Conservation (phyloP, 2,888 invertebrate genomes). For the Philhelius pedissequus region DNA sequence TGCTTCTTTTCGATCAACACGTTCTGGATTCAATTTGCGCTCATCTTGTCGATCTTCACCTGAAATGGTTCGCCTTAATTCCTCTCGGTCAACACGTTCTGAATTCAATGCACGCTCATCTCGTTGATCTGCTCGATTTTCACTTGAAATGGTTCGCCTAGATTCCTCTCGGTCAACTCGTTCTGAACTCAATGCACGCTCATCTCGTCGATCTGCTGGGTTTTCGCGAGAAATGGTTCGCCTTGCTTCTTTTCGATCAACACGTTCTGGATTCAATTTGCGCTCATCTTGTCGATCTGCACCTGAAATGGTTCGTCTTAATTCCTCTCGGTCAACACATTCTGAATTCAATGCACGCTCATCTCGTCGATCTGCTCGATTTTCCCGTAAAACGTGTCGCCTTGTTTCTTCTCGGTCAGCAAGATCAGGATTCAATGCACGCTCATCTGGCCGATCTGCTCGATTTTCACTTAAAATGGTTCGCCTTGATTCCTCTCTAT, state of each 20-base stretch:
- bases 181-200: not conserved
- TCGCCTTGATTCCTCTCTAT: not conserved
- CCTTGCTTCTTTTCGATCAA: not conserved
- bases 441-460: not conserved
- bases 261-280: not conserved
- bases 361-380: not conserved
- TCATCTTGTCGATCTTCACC: not conserved
- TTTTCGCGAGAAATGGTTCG: too few species aligned
- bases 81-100: not conserved
- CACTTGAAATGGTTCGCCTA: not conserved
- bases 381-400: too few species aligned
- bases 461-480: not conserved
- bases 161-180: not conserved
- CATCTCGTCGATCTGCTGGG: not conserved
- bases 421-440: too few species aligned
- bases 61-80: not conserved
- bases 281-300: not conserved
- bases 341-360: not conserved
- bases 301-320: not conserved
- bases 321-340: conserved; percentile 8
- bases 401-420: not conserved
- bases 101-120: not conserved
- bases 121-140: conserved; percentile 19
- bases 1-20: not conserved
- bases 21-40: not conserved